These are phyloP conservation scores for Phalacrocorax brasilianus DNA, from an alignment of 2,113 vertebrate species.

Conservation along the genomic window DNA sequence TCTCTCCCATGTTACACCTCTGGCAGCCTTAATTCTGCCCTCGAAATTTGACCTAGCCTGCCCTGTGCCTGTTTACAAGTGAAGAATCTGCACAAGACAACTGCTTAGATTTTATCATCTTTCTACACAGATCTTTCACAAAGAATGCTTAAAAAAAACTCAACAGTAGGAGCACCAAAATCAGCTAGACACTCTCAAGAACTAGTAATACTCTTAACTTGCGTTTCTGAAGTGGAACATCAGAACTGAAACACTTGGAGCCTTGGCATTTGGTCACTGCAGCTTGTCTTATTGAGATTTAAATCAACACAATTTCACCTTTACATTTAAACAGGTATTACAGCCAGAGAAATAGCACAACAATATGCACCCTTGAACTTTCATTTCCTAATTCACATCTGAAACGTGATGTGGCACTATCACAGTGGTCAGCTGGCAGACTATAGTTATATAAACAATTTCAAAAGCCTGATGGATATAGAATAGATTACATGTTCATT, in stretches of 20 bases:
- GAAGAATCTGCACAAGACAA: neutral
- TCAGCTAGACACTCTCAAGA: neutral
- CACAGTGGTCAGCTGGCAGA: neutral
- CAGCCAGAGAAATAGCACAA: neutral
- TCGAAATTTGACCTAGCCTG: neutral
- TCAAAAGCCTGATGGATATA: constrained; percentile 5
- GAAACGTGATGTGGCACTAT: constrained; percentile 19
- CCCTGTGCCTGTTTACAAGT: neutral
- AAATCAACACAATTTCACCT: neutral
- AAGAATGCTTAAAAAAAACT: neutral
- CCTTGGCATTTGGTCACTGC: neutral
- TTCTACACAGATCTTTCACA: neutral
- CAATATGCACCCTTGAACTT: neutral
- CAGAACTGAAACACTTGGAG: neutral
- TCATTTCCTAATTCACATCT: constrained; percentile 7
- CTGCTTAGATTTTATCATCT: neutral
- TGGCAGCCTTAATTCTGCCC: neutral
- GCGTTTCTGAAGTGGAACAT: neutral
- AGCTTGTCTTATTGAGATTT: neutral
- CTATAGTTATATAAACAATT: neutral
- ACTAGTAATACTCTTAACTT: neutral
- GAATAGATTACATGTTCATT: neutral
- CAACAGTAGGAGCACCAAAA: neutral
- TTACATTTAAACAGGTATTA: neutral
- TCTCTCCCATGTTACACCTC: neutral